Evolutionary conservation across 2,113 vertebrate genomes (phyloP).

Genomic region (Tenebrosternarchus preto): DNA sequence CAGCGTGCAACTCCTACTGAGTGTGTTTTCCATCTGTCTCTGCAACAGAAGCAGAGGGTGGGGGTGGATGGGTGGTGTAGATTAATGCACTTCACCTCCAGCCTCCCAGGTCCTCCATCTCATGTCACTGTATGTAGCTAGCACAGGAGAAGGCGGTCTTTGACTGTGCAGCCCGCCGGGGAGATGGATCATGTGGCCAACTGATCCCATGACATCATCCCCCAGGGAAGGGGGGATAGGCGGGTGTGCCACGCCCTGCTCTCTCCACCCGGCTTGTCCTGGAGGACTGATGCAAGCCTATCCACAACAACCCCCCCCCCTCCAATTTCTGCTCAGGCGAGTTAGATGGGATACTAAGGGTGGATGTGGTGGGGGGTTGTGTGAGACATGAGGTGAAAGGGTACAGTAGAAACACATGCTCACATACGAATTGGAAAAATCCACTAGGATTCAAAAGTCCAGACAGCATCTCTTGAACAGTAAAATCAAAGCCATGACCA

Average conservation of each 20-base stretch:
- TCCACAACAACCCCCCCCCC: too few relatives aligned
- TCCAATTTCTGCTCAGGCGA: conserved; percentile 6
- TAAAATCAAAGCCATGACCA: conserved; percentile 1
- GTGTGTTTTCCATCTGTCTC: neutral
- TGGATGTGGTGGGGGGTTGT: neutral
- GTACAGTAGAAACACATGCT: neutral
- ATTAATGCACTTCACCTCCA: neutral
- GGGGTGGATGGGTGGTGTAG: too few relatives aligned
- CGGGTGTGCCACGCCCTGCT: too few relatives aligned
- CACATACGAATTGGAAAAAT: neutral
- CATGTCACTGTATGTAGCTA: conserved; percentile 29
- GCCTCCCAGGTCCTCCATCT: neutral
- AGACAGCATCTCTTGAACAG: neutral
- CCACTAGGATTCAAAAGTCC: neutral
- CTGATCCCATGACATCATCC: conserved; percentile 52
- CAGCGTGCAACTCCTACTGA: neutral
- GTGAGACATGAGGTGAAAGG: neutral
- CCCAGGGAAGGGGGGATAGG: neutral
- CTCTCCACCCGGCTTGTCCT: too few relatives aligned
- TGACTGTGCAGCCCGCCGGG: neutral
- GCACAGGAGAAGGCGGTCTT: neutral
- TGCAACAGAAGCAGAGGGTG: neutral
- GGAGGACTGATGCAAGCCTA: too few relatives aligned
- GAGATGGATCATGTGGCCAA: conserved; percentile 22
- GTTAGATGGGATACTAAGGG: too few relatives aligned